Evolutionary conservation across 2,888 invertebrate genomes (phyloP).

Genomic region (Diplazon laetatorius): DNA sequence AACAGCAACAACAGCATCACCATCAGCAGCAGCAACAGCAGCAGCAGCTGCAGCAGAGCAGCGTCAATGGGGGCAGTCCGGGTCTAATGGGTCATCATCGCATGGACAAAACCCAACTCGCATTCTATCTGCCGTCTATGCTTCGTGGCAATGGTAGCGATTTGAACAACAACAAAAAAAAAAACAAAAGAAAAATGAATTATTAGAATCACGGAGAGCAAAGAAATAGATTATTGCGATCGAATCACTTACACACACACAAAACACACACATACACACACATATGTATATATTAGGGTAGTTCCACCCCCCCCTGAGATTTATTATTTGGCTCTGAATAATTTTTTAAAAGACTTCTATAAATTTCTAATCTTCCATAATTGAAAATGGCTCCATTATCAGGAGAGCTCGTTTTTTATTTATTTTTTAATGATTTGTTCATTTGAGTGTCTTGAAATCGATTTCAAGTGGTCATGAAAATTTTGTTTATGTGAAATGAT

Average conservation of each 20-base stretch:
- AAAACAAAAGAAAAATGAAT: conserved; percentile 8
- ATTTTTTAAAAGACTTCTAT: no score
- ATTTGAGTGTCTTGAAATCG: no score
- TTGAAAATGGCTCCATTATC: no score
- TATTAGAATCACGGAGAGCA: conserved; percentile 22
- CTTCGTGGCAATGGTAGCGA: conserved; percentile 80
- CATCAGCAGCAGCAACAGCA: conserved; percentile 67
- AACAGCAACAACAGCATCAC: conserved; percentile 60
- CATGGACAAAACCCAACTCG: conserved; percentile 77
- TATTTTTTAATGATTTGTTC: no score
- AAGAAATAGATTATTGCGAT: conserved; percentile 27
- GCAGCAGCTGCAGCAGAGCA: conserved; percentile 65
- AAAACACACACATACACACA: no score
- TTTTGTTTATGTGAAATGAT: no score
- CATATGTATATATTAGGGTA: no score
- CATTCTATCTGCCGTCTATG: conserved; percentile 79
- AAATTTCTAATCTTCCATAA: no score
- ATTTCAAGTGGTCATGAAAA: no score
- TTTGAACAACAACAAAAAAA: conserved; percentile 57
- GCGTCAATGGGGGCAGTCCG: conserved; percentile 70
- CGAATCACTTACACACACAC: conserved; percentile 4
- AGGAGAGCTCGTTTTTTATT: no score
- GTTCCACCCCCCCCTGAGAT: no score
- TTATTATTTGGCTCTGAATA: no score
- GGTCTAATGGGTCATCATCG: conserved; percentile 76